Conservation (phyloP, 2,113 vertebrate species). For the Ptilorrhoa leucosticta region DNA sequence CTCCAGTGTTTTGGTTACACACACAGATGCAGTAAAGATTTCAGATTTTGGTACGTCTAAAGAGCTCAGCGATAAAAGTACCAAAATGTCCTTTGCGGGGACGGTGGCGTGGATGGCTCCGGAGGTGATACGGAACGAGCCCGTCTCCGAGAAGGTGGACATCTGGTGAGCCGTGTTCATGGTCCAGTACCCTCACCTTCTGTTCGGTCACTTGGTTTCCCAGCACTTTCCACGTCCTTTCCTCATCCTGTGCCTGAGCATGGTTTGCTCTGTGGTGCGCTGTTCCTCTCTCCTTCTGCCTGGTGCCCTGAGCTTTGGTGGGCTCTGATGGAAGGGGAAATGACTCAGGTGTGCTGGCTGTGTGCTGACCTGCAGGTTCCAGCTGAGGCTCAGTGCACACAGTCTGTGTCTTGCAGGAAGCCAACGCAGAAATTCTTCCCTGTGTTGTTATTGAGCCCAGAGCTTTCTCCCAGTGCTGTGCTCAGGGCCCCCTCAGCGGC, state of each 20-base stretch:
- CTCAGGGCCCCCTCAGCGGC: not conserved
- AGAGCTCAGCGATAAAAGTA: constrained; percentile 98
- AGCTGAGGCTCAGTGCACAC: not conserved
- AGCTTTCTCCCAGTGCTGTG: not conserved
- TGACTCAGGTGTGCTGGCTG: not conserved
- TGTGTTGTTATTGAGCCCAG: not conserved
- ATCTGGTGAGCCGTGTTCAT: constrained; percentile 84
- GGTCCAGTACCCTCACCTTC: not conserved
- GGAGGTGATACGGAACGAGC: constrained; percentile 96
- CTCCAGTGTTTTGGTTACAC: constrained; percentile 92
- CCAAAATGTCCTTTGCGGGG: constrained; percentile 98
- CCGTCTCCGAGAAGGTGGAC: constrained; percentile 97
- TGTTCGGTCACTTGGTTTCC: not conserved
- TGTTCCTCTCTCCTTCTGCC: not conserved
- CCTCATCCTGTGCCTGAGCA: not conserved
- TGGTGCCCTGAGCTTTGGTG: not conserved
- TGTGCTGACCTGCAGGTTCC: not conserved
- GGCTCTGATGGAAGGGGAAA: not conserved
- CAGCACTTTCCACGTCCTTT: not conserved
- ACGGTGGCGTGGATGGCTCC: constrained; percentile 99
- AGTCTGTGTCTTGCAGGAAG: not conserved
- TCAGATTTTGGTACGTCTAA: constrained; percentile 98
- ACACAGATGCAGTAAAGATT: constrained; percentile 94
- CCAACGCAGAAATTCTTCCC: not conserved
- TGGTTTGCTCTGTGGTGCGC: not conserved